phyloP scores from a whole-genome alignment of 2,888 invertebrate species.

The Acrobasis repandana region DNA sequence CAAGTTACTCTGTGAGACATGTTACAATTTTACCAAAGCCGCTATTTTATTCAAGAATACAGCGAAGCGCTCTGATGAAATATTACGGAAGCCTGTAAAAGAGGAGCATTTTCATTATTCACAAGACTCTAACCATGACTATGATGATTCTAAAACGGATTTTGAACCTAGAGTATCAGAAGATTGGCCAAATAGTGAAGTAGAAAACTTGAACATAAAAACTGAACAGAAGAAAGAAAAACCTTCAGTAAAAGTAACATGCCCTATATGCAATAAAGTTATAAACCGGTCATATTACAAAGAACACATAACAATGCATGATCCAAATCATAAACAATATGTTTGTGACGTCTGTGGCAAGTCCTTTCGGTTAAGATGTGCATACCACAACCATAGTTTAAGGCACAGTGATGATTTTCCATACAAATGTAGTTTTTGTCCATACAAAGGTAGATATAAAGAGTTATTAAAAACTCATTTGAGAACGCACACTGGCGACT shows the following conservation, averaged over 20 bases:
- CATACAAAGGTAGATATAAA: constrained; percentile 52
- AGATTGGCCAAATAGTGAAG: constrained; percentile 32
- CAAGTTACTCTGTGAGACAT: constrained; percentile 56
- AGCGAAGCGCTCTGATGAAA: constrained; percentile 50
- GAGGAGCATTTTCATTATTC: constrained; percentile 35
- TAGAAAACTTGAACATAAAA: constrained; percentile 29
- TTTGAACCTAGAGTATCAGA: constrained; percentile 35
- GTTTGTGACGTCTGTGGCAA: constrained; percentile 64
- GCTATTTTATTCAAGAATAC: constrained; percentile 57
- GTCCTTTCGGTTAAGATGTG: constrained; percentile 54
- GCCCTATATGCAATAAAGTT: constrained; percentile 51
- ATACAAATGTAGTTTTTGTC: constrained; percentile 58
- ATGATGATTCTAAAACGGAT: constrained; percentile 34
- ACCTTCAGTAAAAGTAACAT: constrained; percentile 46
- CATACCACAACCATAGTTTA: constrained; percentile 57
- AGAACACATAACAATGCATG: constrained; percentile 59
- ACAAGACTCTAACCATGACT: constrained; percentile 34
- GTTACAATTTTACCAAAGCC: constrained; percentile 53
- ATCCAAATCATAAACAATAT: constrained; percentile 57
- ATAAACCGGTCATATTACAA: constrained; percentile 55
- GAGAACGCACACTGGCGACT: constrained; percentile 57
- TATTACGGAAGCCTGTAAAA: constrained; percentile 47
- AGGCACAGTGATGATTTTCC: constrained; percentile 58
- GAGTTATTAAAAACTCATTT: constrained; percentile 57
- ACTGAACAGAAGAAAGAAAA: constrained; percentile 37